Conservation (phyloP, 37 sponge, comb jelly and placozoan species). For the Ephydatia muelleri region DNA sequence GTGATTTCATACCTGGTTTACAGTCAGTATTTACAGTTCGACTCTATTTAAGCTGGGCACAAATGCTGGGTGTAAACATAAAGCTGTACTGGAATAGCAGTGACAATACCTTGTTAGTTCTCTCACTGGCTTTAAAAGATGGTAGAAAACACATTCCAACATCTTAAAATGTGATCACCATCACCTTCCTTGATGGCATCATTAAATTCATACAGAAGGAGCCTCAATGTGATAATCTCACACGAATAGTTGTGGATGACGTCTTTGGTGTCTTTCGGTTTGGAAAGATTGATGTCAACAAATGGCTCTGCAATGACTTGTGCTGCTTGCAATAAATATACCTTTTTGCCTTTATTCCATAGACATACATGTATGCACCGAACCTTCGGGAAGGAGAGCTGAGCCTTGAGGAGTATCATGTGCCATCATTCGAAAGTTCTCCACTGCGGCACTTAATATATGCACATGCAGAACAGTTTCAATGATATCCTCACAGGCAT, state of each 20-base stretch:
- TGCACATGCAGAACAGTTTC: no score
- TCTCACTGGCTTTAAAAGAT: conserved; percentile 15
- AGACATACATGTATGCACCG: no score
- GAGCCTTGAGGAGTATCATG: no score
- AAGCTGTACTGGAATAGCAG: conserved; percentile 23
- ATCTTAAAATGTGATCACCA: conserved; percentile 10
- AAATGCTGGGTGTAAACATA: conserved; percentile 12
- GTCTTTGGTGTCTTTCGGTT: no score
- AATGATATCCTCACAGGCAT: no score
- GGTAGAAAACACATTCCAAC: conserved; percentile 15
- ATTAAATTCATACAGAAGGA: conserved; percentile 17
- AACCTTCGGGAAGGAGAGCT: no score
- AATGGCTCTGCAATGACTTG: no score
- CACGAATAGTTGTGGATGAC: not conserved
- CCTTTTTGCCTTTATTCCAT: no score
- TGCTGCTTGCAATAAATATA: no score
- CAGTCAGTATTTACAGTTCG: conserved; percentile 33
- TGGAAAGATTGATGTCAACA: no score
- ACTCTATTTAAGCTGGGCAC: conserved; percentile 22
- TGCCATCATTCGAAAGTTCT: no score
- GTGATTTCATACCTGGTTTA: conserved; percentile 26
- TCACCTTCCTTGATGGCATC: conserved; percentile 36
- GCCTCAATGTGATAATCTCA: conserved; percentile 9
- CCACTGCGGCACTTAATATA: no score
- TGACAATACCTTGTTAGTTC: conserved; percentile 26